A percentile compares a stretch with the other conserved stretches of the same genome.
Evolutionary conservation across 2,113 vertebrate species (phyloP).

Genomic region (Myiagra hebetior): DNA sequence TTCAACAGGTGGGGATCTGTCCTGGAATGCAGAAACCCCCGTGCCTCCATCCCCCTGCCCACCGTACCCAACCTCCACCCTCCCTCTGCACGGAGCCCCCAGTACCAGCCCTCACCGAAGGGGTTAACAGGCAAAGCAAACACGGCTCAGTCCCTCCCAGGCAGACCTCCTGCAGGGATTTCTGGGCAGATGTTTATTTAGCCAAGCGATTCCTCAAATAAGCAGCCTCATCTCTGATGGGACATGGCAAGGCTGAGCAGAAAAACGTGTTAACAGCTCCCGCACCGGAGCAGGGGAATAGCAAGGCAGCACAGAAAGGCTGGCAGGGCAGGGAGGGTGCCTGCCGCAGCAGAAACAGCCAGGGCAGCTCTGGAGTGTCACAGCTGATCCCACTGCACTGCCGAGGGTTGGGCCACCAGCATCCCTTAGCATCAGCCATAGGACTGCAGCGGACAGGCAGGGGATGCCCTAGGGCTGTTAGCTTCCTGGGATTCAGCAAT

Average conservation of each 20-base stretch:
- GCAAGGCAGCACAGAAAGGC: background rate
- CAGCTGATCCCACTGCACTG: background rate
- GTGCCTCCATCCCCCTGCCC: background rate
- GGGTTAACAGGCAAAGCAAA: slow-evolving; percentile 16
- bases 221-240: slow-evolving; percentile 13
- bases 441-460: background rate
- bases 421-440: background rate
- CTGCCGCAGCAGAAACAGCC: background rate
- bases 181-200: slow-evolving; percentile 26
- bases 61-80: background rate
- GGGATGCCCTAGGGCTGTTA: background rate
- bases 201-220: slow-evolving; percentile 4
- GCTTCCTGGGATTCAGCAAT: background rate
- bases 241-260: background rate
- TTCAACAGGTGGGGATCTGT: background rate
- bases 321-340: background rate
- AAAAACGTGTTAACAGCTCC: background rate
- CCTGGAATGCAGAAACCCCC: background rate
- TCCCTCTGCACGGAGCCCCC: accelerated
- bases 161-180: background rate
- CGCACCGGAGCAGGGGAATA: background rate
- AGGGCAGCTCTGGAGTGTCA: background rate
- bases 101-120: background rate
- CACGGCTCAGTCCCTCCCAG: background rate
- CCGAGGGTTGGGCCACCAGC: background rate